Base-by-base conservation (phyloP, 1,140 invertebrate genomes). In the Phymorhynchus buccinoides region DNA sequence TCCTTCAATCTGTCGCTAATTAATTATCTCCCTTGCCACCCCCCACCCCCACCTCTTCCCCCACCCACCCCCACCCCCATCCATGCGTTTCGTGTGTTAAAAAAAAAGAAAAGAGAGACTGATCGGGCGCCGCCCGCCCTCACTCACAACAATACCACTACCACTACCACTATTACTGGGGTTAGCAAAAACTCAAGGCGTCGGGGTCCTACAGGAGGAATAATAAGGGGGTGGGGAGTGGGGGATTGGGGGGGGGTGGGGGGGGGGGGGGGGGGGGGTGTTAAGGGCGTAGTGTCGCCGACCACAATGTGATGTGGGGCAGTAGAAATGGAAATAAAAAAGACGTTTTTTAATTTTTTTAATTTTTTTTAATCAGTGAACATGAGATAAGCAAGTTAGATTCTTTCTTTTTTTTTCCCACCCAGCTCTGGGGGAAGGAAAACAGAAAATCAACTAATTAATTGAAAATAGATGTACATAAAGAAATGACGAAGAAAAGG, bases 1-100 rank as follows among this genome's bases (percentile, higher is more conserved):
- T 71, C 66, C 35, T 71, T 71, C 66, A 71, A 71, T 71, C 66
- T 71, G 66, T 71, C 66, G 66, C 66, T 71, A 71, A 71, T 71
- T 71, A 71, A 71, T 71, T 37, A 71, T 9, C 14, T 6, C 30
- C 66, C 30, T 71, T 71, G 66, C 35, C 66, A 71, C 66, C n/a
- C 66, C 32, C 16, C 56, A 22, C 56, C 18, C 3, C 16, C 27
- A 27, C 18, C 16, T 27, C n/a, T n/a, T n/a, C n/a, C n/a, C n/a
- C n/a, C n/a, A n/a, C n/a, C n/a, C n/a, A n/a, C n/a, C n/a, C n/a
- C n/a, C n/a, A n/a, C n/a, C n/a, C n/a, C n/a, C n/a, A n/a, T n/a
- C n/a, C n/a, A n/a, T n/a, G n/a, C n/a, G n/a, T n/a, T n/a, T n/a
- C n/a, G n/a, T n/a, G n/a, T n/a, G n/a, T n/a, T n/a, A n/a, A n/a